These are phyloP conservation scores for Eulemur rubriventer DNA, from an alignment of 2,797 vertebrate genomes.

Conservation along the genomic window DNA sequence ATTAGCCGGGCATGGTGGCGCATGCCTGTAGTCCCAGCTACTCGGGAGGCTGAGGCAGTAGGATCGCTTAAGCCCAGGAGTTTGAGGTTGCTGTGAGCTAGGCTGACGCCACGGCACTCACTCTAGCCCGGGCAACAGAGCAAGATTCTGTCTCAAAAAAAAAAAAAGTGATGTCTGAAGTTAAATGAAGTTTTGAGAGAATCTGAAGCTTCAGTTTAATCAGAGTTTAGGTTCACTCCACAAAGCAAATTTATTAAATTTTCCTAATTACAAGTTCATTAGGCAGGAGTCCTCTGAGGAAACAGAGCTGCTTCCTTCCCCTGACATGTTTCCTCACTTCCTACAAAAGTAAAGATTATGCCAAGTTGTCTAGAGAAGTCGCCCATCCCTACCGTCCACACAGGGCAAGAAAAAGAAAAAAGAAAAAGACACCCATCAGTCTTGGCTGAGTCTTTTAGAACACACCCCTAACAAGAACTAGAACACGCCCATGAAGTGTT, in stretches of 20 bases:
- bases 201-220: background rate
- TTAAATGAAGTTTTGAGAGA: background rate
- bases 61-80: too few species aligned
- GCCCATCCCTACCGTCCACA: background rate
- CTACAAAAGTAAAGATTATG: background rate
- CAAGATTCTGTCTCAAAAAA: too few species aligned
- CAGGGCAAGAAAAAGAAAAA: background rate
- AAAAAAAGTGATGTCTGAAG: background rate
- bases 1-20: too few species aligned
- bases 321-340: background rate
- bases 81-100: too few species aligned
- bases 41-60: too few species aligned
- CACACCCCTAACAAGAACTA: background rate
- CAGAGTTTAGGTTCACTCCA: background rate
- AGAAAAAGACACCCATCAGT: background rate
- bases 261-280: background rate
- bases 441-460: background rate
- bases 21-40: too few species aligned
- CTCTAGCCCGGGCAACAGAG: too few species aligned
- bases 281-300: background rate
- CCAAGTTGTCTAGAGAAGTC: background rate
- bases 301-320: background rate
- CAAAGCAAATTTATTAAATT: background rate
- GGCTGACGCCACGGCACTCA: too few species aligned
- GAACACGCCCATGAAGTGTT: background rate